A percentile compares a stretch with the other conserved stretches of the same genome.
Conservation (phyloP, 2,113 vertebrate genomes). For the Ochotona princeps region DNA sequence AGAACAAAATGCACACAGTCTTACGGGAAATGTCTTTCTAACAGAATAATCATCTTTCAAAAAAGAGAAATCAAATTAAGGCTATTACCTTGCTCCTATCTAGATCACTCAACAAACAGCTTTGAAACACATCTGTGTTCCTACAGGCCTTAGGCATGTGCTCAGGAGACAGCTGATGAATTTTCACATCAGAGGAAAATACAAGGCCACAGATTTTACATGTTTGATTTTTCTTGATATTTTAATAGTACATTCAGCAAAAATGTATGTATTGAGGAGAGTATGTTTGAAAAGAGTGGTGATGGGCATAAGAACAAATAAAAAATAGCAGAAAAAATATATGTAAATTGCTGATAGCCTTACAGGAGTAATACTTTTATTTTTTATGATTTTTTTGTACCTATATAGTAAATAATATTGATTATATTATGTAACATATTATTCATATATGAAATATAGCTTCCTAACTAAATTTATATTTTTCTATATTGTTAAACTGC, state of each 20-base stretch:
- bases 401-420: not conserved
- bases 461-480: not conserved
- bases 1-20: not conserved
- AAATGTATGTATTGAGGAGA: not conserved
- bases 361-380: not conserved
- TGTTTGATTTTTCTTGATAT: not conserved
- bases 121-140: slow-evolving; percentile 27
- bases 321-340: not conserved
- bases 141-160: not conserved
- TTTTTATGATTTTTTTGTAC: not conserved
- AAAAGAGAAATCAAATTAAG: slow-evolving; percentile 33
- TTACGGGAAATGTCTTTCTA: slow-evolving; percentile 22
- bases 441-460: not conserved
- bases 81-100: slow-evolving; percentile 1
- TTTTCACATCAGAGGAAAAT: slow-evolving; percentile 45
- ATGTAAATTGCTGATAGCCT: not conserved
- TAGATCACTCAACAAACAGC: slow-evolving; percentile 34
- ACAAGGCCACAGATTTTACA: not conserved
- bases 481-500: not conserved
- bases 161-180: not conserved
- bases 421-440: not conserved
- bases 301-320: not conserved
- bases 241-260: not conserved
- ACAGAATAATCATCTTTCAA: slow-evolving; percentile 1
- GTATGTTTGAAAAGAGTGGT: too few species aligned